Conservation (phyloP, 92 coral and sea anemone genomes). For the Umimayanthus kanabou region DNA sequence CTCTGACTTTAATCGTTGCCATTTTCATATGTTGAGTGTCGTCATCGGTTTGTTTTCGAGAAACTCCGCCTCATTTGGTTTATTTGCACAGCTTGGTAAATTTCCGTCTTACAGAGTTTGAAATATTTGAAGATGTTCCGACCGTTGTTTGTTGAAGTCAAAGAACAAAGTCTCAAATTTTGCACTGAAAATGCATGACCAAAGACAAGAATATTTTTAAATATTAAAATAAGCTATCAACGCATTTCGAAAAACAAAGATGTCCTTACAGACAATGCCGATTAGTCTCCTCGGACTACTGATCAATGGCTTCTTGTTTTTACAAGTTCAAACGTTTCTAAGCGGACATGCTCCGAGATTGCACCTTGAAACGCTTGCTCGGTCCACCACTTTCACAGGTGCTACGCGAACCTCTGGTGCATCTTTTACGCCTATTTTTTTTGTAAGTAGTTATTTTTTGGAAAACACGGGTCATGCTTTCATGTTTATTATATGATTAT, state of each 20-base stretch:
- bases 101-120: not conserved
- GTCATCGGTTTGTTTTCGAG: not conserved
- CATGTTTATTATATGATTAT: no score
- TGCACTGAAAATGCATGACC: not conserved
- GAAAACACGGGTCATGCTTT: no score
- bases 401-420: no score
- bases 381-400: no score
- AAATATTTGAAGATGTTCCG: not conserved
- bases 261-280: no score
- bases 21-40: not conserved
- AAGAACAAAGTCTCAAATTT: not conserved
- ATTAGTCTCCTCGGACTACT: no score
- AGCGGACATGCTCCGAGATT: no score
- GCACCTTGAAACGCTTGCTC: no score
- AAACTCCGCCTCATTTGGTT: not conserved
- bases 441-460: no score
- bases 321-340: no score
- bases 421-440: no score
- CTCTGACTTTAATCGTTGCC: not conserved
- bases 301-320: no score
- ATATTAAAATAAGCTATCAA: not conserved
- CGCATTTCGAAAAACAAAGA: not conserved
- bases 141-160: conserved; percentile 2
- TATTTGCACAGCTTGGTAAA: conserved; percentile 12
- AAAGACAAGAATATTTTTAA: not conserved